Base-by-base conservation (phyloP, 1,140 invertebrate species). In the Panulirus ornatus region DNA sequence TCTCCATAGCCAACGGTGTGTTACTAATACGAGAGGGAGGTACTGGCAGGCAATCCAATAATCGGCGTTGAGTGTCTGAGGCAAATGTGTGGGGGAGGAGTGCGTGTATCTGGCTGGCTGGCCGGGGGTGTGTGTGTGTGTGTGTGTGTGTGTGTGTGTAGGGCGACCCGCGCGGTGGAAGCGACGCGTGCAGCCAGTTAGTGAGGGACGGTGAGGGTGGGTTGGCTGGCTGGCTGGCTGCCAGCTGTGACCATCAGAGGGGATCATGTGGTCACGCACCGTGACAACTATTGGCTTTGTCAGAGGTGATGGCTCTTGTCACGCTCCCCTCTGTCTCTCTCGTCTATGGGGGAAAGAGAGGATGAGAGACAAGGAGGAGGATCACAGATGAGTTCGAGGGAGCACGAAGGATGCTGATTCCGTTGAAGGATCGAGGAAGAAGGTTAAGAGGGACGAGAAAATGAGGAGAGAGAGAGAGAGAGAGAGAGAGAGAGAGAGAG, bases 241-340 rank as follows among this genome's bases (percentile, higher is more conserved):
- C 30, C 58, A 66, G 58, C 58, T 66, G 58, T 27, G 5, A 30
- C n/a, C 54, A 47, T 19, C 22, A 14, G 11, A 14, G 44, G 44
- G 44, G 54, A 14, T 19, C 54, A 58, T 14, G n/a, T n/a, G n/a
- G 11, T 11, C 58, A 30, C n/a, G 30, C n/a, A 66, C 58, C 58
- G 58, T 66, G 58, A 66, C 58, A 66, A 30, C 58, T 66, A 2
- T 30, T 27, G n/a, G 58, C 58, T 66, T 66, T 66, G 58, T 66
- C 11, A 5, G 27, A 11, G 5, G 58, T 66, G 58, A 30, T 30
- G 58, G 22, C 27, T 66, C 58, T 3, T 66, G n/a, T 30, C 58
- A 30, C 58, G n/a, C 54, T 11, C 44, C 54, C 16, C 54, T 5
- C 30, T n/a, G n/a, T n/a, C n/a, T n/a, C n/a, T n/a, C n/a, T n/a